Conservation (phyloP, 1,140 invertebrate genomes). For the Paramacrobiotus metropolitanus region DNA sequence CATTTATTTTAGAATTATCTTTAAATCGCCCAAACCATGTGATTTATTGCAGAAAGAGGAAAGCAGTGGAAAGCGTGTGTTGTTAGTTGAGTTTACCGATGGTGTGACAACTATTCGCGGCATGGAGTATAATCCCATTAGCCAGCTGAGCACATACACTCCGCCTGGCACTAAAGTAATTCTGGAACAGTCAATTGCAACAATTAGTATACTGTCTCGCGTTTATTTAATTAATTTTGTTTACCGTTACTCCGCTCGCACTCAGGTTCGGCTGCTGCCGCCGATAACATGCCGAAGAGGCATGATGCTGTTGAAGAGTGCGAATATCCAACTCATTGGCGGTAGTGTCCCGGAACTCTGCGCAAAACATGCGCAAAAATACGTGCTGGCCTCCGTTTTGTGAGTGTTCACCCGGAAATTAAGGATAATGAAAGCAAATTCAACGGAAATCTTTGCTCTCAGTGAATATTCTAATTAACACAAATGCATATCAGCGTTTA, state of each 20-base stretch:
- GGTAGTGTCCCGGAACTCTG: not conserved
- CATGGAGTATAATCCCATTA: not conserved
- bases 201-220: not conserved
- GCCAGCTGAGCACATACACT: not conserved
- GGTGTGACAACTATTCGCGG: not conserved
- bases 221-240: not conserved
- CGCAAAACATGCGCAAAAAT: not conserved
- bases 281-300: conserved; percentile 1
- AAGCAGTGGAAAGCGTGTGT: not conserved
- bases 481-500: no score
- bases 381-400: not conserved
- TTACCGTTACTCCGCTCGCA: not conserved
- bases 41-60: no score
- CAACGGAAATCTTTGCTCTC: no score
- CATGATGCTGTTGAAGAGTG: not conserved
- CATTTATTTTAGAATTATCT: no score
- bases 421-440: no score
- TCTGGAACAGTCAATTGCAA: no score
- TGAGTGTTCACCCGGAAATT: no score
- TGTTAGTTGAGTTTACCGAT: not conserved
- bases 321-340: not conserved
- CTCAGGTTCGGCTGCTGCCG: not conserved
- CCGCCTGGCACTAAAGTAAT: not conserved
- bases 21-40: no score
- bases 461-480: no score